Evolutionary conservation across 2,888 invertebrate species (phyloP), one percentile per base, ranked within the genome.

Genomic region (Drosophila yooni): DNA sequence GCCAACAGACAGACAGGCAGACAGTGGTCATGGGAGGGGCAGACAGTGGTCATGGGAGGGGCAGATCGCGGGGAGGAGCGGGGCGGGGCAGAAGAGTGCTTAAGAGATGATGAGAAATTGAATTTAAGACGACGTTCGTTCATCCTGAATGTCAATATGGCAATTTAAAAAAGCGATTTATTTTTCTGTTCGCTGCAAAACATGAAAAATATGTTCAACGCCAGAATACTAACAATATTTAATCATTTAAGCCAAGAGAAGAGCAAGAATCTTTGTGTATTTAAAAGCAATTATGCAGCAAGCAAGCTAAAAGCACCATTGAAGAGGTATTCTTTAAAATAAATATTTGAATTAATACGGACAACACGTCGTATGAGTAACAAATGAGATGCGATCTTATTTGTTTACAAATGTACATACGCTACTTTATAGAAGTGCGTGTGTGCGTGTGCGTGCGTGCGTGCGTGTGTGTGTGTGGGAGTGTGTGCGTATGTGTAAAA

Each of bases 101-200:
- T 25, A 10, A 38, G 38, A 38, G 36, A 50, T 68, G 31, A 64
- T 48, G 57, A 48, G 62, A 78, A 65, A 78, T 76, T 78, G 43
- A 78, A 82, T 82, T 73, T 63, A 82, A 70, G 69, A 57, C 51
- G 57, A 58, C 38, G 21, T 11, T 43, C 40, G 46, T 58, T 63
- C 43, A 63, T 46, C 40, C 54, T 21, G 38, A 40, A 54, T 46
- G 46, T 33, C 54, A 54, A 50, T 48, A 36, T 34, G 50, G 27
- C 46, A 56, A 40, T 46, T 43, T 57, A 13, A 27, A 18, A 29
- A n/a, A 4, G 15, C 21, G 4, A 21, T 18, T 18, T 50, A 5
- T 18, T 46, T 25, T 15, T 21, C 43, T 10, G n/a, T 40, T 13
- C 13, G n/a, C 2, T 1, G 46, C 7, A n/a, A 34, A 33, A 21